phyloP scores from a whole-genome alignment of 2,888 invertebrate genomes.

The Aradus depressus region DNA sequence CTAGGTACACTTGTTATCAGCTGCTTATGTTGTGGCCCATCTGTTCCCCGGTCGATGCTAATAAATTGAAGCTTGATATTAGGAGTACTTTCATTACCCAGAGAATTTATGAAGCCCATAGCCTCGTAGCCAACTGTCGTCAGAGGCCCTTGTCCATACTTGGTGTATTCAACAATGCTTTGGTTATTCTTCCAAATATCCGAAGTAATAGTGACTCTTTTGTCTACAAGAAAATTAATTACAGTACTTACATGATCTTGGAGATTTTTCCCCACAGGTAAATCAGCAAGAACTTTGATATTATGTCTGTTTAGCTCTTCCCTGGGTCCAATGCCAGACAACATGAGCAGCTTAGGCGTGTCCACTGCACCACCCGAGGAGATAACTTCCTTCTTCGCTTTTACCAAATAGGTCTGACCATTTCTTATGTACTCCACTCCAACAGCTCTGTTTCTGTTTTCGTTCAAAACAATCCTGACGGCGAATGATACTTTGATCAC shows the following conservation, averaged over 20 bases:
- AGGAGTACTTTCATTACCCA: no score
- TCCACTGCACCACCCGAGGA: constrained; percentile 20
- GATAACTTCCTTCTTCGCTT: constrained; percentile 21
- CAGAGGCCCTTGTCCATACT: not conserved
- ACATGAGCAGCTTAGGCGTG: constrained; percentile 24
- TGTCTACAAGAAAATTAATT: not conserved
- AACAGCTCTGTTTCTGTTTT: constrained; percentile 8
- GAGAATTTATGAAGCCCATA: not conserved
- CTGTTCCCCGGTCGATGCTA: no score
- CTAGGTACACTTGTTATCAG: no score
- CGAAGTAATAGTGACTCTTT: not conserved
- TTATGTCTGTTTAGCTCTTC: constrained; percentile 11
- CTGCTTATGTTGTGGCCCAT: no score
- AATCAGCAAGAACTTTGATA: constrained; percentile 16
- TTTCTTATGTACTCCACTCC: constrained; percentile 17
- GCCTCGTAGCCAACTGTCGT: not conserved
- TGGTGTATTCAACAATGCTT: not conserved
- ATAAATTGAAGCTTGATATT: no score
- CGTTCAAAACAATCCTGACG: constrained; percentile 20
- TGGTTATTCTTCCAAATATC: not conserved
- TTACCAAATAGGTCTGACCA: constrained; percentile 5
- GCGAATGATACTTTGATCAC: constrained; percentile 18
- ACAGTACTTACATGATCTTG: constrained; percentile 17
- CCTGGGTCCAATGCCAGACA: constrained; percentile 25
- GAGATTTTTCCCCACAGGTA: constrained; percentile 23